Evolutionary conservation across 2,113 vertebrate genomes (phyloP).

Genomic region (Pica pica): DNA sequence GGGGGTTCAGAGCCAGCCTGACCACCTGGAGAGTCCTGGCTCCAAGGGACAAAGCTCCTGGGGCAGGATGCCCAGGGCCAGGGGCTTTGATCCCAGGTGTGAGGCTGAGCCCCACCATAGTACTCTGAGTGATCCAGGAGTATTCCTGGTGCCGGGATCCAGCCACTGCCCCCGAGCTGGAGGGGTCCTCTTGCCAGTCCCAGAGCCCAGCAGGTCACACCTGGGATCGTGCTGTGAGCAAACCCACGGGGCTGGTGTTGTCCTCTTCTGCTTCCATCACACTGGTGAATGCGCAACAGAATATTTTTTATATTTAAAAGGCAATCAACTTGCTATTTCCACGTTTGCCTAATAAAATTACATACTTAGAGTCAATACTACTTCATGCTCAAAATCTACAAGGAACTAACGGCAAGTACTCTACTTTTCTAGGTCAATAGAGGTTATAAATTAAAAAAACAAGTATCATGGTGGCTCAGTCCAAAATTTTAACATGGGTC

Average conservation of each 20-base stretch:
- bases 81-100: fast-evolving
- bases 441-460: background rate
- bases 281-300: background rate
- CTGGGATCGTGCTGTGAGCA: background rate
- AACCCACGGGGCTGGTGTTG: background rate
- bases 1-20: background rate
- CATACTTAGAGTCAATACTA: slow-evolving; percentile 53
- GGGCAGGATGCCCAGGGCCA: background rate
- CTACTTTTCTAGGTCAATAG: slow-evolving; percentile 45
- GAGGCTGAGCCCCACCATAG: background rate
- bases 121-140: background rate
- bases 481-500: background rate
- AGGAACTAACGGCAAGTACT: slow-evolving; percentile 45
- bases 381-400: slow-evolving; percentile 51
- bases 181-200: background rate
- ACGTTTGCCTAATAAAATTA: slow-evolving; percentile 43
- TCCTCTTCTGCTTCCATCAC: slow-evolving; percentile 10
- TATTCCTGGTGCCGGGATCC: fast-evolving
- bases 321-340: slow-evolving; percentile 31
- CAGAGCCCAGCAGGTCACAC: background rate
- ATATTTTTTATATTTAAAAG: background rate
- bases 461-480: background rate
- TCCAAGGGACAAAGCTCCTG: background rate
- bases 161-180: background rate
- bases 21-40: background rate